phyloP scores from a whole-genome alignment of 2,888 invertebrate genomes.

The Drosophila formosana region DNA sequence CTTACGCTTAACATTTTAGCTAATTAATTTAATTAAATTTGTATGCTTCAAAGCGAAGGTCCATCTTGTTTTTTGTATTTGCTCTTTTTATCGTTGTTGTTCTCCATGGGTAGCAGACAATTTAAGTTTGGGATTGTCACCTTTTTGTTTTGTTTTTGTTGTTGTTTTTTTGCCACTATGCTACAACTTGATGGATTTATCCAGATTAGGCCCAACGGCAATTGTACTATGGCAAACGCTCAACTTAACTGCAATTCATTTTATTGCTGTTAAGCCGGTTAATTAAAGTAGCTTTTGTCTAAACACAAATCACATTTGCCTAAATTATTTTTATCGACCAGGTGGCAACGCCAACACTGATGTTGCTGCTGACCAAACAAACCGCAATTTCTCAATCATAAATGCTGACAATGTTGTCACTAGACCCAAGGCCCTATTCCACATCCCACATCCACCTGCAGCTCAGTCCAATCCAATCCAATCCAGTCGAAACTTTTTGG shows the following conservation, averaged over 20 bases:
- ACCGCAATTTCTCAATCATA: slow-evolving; percentile 60
- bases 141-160: slow-evolving; percentile 30
- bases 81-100: slow-evolving; percentile 3
- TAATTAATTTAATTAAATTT: slow-evolving; percentile 73
- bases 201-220: slow-evolving; percentile 23
- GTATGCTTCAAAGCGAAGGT: slow-evolving; percentile 48
- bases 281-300: not conserved
- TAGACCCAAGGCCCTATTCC: not conserved
- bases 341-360: slow-evolving; percentile 24
- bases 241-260: not conserved
- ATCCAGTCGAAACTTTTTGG: slow-evolving; percentile 35
- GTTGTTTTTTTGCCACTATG: not conserved
- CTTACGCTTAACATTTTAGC: slow-evolving; percentile 54
- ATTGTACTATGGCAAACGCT: not conserved
- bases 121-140: slow-evolving; percentile 49
- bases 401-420: slow-evolving; percentile 56
- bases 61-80: slow-evolving; percentile 11
- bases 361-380: slow-evolving; percentile 12
- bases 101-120: slow-evolving; percentile 35
- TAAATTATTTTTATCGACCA: slow-evolving; percentile 1
- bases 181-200: slow-evolving; percentile 42
- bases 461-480: slow-evolving; percentile 14
- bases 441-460: slow-evolving; percentile 24
- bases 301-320: not conserved
- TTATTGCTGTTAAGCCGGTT: not conserved